Conservation (phyloP, 2,888 invertebrate species). For the Eretmocerus hayati region DNA sequence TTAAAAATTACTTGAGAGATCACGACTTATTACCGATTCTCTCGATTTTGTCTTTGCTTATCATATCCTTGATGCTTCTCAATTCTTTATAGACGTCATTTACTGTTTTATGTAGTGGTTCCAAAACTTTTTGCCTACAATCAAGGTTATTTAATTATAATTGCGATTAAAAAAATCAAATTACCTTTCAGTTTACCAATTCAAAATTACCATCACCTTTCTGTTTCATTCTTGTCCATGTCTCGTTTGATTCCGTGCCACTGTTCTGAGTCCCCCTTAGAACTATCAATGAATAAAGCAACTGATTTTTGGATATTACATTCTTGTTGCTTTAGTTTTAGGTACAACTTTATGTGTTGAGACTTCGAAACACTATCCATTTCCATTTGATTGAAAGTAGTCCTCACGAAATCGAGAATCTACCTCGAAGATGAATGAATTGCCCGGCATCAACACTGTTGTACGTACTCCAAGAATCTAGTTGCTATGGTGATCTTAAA, state of each 20-base stretch:
- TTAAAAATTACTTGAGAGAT: background rate
- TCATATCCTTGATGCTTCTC: slow-evolving; percentile 25
- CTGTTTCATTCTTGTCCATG: slow-evolving; percentile 21
- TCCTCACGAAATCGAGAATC: too few species aligned
- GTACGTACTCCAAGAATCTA: too few species aligned
- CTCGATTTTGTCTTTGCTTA: slow-evolving; percentile 24
- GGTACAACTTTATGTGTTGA: slow-evolving; percentile 20
- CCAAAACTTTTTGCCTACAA: slow-evolving; percentile 23
- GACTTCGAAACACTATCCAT: slow-evolving; percentile 10
- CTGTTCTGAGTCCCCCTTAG: slow-evolving; percentile 32
- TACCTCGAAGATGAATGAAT: too few species aligned
- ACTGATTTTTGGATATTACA: slow-evolving; percentile 34
- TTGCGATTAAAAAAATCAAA: slow-evolving; percentile 13
- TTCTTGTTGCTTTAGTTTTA: slow-evolving; percentile 38
- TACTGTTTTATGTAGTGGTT: slow-evolving; percentile 21
- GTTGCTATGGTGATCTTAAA: too few species aligned
- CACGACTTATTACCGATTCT: slow-evolving; percentile 33
- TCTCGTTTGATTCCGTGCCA: slow-evolving; percentile 28
- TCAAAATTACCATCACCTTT: slow-evolving; percentile 29
- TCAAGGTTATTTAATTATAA: background rate
- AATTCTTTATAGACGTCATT: slow-evolving; percentile 28
- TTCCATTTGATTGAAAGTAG: too few species aligned
- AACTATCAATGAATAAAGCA: slow-evolving; percentile 27
- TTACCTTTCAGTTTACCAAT: slow-evolving; percentile 3
- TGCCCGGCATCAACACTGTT: too few species aligned